Evolutionary conservation across 2,113 vertebrate genomes (phyloP).

Genomic region (Cisticola juncidis): DNA sequence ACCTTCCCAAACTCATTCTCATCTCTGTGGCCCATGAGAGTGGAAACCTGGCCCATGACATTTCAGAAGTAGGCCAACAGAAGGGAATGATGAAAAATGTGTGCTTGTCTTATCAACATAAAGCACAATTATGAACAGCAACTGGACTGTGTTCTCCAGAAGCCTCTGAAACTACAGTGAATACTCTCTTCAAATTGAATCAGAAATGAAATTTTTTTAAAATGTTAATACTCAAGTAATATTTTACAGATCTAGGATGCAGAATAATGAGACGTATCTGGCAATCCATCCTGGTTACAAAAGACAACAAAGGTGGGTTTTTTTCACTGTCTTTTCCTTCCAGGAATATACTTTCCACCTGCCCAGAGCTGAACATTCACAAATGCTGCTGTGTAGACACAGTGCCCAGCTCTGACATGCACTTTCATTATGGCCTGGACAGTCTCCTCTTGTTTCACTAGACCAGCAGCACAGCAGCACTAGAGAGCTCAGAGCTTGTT

Average conservation of each 20-base stretch:
- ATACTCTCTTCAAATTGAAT: accelerated
- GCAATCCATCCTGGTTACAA: background rate
- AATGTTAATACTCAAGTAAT: background rate
- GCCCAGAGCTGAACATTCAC: background rate
- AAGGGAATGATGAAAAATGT: background rate
- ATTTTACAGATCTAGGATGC: background rate
- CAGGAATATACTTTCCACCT: background rate
- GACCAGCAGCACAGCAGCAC: background rate
- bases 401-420: background rate
- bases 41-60: background rate
- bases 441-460: background rate
- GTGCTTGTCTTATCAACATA: background rate
- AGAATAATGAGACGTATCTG: background rate
- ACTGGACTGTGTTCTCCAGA: background rate
- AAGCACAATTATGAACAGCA: background rate
- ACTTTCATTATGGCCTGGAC: background rate
- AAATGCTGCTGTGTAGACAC: background rate
- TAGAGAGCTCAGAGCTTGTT: background rate
- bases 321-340: background rate
- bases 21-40: background rate
- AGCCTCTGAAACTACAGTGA: background rate
- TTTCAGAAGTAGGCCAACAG: background rate
- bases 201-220: background rate
- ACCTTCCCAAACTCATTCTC: background rate
- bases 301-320: background rate